A percentile compares a stretch with the other conserved stretches of the same genome.
phyloP scores from a whole-genome alignment of 2,888 invertebrate genomes.

The Eristalis pertinax region DNA sequence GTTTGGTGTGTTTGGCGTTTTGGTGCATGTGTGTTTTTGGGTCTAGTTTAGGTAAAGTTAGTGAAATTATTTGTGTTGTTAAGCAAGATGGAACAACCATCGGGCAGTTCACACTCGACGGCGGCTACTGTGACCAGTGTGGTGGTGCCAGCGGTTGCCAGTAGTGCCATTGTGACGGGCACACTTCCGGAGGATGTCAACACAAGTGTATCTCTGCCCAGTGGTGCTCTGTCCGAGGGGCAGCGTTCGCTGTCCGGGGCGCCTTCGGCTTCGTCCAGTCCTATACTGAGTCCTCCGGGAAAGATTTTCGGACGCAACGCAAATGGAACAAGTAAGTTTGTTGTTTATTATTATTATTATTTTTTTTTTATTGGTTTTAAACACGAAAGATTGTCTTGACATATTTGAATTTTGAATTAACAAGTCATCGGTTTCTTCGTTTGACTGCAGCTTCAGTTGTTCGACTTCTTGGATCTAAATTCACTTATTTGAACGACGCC shows the following conservation, averaged over 20 bases:
- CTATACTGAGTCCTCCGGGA: constrained; percentile 80
- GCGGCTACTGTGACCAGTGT: constrained; percentile 65
- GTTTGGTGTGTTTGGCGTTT: not conserved
- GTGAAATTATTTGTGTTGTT: constrained; percentile 15
- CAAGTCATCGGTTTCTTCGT: not conserved
- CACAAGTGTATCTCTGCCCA: constrained; percentile 77
- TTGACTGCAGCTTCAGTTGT: too few species aligned
- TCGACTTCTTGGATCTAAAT: too few species aligned
- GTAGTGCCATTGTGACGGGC: constrained; percentile 50
- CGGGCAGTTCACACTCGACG: constrained; percentile 72
- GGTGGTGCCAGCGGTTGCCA: constrained; percentile 73
- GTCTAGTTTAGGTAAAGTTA: constrained; percentile 32
- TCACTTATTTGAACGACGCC: too few species aligned
- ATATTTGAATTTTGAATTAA: not conserved
- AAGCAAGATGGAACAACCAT: constrained; percentile 73
- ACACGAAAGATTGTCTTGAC: too few species aligned
- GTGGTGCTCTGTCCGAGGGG: constrained; percentile 78
- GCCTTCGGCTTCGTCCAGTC: constrained; percentile 81
- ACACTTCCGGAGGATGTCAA: constrained; percentile 75
- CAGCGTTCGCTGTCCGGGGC: constrained; percentile 80
- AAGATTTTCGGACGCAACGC: constrained; percentile 81
- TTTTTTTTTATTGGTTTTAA: too few species aligned
- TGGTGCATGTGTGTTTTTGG: constrained; percentile 62
- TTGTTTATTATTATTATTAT: not conserved
- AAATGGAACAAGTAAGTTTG: constrained; percentile 81